Percentiles rank a stretch among this genome's conserved stretches.
These are phyloP conservation scores for Notodonta dromedarius DNA, from an alignment of 2,888 invertebrate species.

Conservation along the genomic window DNA sequence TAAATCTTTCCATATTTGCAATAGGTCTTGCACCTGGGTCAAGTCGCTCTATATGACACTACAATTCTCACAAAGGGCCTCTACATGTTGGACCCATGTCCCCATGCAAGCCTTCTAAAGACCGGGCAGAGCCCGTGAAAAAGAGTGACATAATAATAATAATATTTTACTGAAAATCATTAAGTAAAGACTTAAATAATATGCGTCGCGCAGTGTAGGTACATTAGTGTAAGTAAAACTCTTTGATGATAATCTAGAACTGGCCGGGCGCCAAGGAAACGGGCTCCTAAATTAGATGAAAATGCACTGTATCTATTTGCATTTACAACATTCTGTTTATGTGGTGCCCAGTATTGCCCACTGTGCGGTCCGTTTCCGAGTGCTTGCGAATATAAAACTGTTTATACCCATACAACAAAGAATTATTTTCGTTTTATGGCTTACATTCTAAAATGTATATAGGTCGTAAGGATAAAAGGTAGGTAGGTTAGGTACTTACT, in stretches of 20 bases:
- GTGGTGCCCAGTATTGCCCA: constrained; percentile 26
- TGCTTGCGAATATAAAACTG: constrained; percentile 17
- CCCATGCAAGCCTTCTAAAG: no score
- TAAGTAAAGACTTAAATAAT: background rate
- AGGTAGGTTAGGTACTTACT: no score
- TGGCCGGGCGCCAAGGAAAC: constrained; percentile 53
- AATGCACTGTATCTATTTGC: constrained; percentile 55
- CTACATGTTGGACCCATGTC: no score
- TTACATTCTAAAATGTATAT: background rate
- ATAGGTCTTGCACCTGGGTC: no score
- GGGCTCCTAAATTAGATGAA: constrained; percentile 54
- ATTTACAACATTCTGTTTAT: constrained; percentile 38
- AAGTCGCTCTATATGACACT: no score
- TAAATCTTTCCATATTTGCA: no score
- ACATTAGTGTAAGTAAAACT: constrained; percentile 33
- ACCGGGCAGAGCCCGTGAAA: no score
- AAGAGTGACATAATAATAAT: no score
- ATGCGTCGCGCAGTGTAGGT: constrained; percentile 19
- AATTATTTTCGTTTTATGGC: constrained; percentile 9
- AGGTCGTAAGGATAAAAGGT: no score
- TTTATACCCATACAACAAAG: constrained; percentile 12
- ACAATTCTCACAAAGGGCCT: no score
- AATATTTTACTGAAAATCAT: constrained; percentile 3
- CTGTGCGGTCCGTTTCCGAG: constrained; percentile 18
- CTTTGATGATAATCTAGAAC: constrained; percentile 52